Evolutionary conservation across 2,888 invertebrate species (phyloP).

Genomic region (Chrysomela aeneicollis): DNA sequence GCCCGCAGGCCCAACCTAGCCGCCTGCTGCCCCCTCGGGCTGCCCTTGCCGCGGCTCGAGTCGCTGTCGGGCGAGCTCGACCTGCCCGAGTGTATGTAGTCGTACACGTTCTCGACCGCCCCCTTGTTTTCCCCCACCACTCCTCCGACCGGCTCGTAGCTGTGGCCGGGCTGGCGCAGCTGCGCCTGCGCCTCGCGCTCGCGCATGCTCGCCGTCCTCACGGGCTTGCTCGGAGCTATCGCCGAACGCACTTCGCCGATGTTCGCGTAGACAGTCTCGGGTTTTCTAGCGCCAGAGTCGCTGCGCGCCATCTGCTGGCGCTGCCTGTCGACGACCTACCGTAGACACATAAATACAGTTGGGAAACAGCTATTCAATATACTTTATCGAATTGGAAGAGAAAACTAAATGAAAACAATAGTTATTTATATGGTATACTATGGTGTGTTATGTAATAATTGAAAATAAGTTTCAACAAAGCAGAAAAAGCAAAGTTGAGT

Average conservation of each 20-base stretch:
- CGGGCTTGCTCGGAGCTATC: constrained; percentile 80
- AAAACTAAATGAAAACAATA: no score
- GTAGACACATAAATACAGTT: no score
- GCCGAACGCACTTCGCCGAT: constrained; percentile 84
- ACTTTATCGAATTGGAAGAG: no score
- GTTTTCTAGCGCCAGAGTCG: constrained; percentile 46
- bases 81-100: constrained; percentile 70
- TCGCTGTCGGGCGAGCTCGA: constrained; percentile 76
- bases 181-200: constrained; percentile 77
- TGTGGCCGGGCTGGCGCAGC: constrained; percentile 48
- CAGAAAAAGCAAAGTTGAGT: no score
- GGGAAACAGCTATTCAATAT: no score
- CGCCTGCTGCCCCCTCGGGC: constrained; percentile 56
- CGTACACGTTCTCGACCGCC: constrained; percentile 70
- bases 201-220: constrained; percentile 86
- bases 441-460: no score
- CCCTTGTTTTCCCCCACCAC: no score
- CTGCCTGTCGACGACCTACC: constrained; percentile 61
- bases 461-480: no score
- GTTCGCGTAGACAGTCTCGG: constrained; percentile 80
- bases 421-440: no score
- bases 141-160: constrained; percentile 56
- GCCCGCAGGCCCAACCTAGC: constrained; percentile 61
- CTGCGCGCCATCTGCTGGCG: constrained; percentile 53
- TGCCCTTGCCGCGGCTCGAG: constrained; percentile 64